Conservation (phyloP, 2,888 invertebrate species). For the Gari tellinella region DNA sequence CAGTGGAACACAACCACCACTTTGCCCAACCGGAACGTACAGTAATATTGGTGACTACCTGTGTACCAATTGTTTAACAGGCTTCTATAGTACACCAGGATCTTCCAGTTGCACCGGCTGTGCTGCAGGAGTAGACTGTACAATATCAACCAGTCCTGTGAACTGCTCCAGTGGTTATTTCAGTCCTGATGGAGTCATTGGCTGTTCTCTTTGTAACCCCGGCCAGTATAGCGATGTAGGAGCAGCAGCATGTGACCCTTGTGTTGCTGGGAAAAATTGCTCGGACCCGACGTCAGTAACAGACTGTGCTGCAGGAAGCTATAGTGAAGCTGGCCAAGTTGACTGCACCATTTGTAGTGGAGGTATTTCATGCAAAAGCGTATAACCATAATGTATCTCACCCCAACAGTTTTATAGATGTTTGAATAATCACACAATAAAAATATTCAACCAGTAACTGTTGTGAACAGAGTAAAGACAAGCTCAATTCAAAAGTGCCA, state of each 20-base stretch:
- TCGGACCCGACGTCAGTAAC: conserved; percentile 21
- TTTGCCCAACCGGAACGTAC: conserved; percentile 48
- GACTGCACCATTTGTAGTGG: conserved; percentile 55
- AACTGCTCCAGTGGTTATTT: conserved; percentile 59
- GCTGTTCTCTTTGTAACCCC: conserved; percentile 57
- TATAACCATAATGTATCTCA: not conserved
- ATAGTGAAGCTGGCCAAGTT: conserved; percentile 50
- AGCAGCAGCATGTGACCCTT: conserved; percentile 31
- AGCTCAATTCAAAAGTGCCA: too few species aligned
- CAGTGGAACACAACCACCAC: conserved; percentile 29
- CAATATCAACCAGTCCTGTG: conserved; percentile 9
- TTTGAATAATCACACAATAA: not conserved
- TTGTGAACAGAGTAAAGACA: too few species aligned
- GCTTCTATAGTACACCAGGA: conserved; percentile 61
- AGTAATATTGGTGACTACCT: conserved; percentile 40
- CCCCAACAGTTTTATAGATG: not conserved
- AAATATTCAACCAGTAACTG: not conserved
- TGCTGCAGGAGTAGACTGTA: conserved; percentile 69
- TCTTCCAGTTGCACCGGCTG: conserved; percentile 71
- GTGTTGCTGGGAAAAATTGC: conserved; percentile 57
- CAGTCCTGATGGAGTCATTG: conserved; percentile 50
- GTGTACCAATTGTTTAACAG: conserved; percentile 46
- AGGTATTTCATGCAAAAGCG: too few species aligned
- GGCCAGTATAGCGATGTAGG: conserved; percentile 57
- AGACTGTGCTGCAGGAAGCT: conserved; percentile 59